phyloP scores from a whole-genome alignment of 2,888 invertebrate genomes.

The Anarsia innoxiella region DNA sequence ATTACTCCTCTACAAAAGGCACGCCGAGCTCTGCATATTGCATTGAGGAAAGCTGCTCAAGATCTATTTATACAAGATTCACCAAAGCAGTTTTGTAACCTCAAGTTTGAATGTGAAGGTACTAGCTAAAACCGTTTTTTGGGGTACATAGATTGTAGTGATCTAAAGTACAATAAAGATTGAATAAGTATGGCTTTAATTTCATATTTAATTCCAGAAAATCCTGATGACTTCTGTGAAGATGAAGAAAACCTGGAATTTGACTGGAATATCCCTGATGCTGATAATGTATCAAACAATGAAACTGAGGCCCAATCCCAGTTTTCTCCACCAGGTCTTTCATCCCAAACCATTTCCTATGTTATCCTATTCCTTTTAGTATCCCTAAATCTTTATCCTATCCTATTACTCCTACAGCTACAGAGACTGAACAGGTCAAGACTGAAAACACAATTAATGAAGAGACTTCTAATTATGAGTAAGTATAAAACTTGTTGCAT shows the following conservation, averaged over 20 bases:
- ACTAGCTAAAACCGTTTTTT: no score
- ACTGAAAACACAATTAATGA: conserved; percentile 8
- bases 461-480: conserved; percentile 15
- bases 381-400: conserved; percentile 10
- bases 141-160: no score
- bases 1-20: conserved; percentile 65
- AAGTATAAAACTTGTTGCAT: conserved; percentile 4
- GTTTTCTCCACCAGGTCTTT: conserved; percentile 38
- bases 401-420: conserved; percentile 27
- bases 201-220: conserved; percentile 31
- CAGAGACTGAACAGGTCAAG: conserved; percentile 15
- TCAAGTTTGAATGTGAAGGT: conserved; percentile 45
- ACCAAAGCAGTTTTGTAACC: conserved; percentile 35
- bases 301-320: conserved; percentile 24
- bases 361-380: conserved; percentile 12
- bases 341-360: conserved; percentile 20
- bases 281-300: conserved; percentile 31
- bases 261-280: conserved; percentile 55
- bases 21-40: conserved; percentile 53
- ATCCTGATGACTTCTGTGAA: conserved; percentile 47
- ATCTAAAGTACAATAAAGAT: no score
- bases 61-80: conserved; percentile 47
- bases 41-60: conserved; percentile 57
- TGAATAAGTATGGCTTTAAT: background rate
- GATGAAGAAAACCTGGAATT: conserved; percentile 53